Conservation (phyloP, 2,113 vertebrate genomes). For the Psittacara wagleri region DNA sequence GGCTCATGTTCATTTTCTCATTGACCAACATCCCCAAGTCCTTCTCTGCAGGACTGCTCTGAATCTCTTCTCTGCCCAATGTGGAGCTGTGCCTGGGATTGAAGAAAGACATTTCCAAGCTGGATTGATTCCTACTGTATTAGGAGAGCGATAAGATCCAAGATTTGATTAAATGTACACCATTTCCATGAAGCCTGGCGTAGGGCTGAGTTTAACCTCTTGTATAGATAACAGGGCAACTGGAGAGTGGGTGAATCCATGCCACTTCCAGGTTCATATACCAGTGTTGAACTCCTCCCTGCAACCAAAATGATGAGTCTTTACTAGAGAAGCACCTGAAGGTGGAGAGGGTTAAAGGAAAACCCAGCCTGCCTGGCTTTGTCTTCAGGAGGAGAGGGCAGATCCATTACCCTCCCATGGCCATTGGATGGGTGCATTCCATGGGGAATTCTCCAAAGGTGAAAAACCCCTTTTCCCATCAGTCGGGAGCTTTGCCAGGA, state of each 20-base stretch:
- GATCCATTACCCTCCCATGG: background rate
- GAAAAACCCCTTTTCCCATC: background rate
- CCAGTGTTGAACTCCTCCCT: background rate
- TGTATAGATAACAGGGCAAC: background rate
- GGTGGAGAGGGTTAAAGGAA: background rate
- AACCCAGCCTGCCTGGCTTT: background rate
- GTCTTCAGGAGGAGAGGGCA: background rate
- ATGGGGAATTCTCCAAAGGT: background rate
- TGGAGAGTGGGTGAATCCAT: background rate
- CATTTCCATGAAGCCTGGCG: accelerated
- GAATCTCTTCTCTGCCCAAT: too few relatives aligned
- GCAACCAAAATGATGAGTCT: background rate
- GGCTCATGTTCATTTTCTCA: too few relatives aligned
- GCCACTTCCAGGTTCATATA: background rate
- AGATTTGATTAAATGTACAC: background rate
- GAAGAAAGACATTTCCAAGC: background rate
- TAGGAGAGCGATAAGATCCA: background rate
- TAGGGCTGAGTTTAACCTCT: background rate
- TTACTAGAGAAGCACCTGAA: accelerated
- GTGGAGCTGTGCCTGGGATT: too few relatives aligned
- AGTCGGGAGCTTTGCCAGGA: background rate
- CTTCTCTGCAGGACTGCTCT: too few relatives aligned
- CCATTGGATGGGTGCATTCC: background rate
- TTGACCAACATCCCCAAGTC: too few relatives aligned
- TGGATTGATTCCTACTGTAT: background rate